phyloP scores from a whole-genome alignment of 2,113 vertebrate genomes.

The Epinephelus cyanopodus region DNA sequence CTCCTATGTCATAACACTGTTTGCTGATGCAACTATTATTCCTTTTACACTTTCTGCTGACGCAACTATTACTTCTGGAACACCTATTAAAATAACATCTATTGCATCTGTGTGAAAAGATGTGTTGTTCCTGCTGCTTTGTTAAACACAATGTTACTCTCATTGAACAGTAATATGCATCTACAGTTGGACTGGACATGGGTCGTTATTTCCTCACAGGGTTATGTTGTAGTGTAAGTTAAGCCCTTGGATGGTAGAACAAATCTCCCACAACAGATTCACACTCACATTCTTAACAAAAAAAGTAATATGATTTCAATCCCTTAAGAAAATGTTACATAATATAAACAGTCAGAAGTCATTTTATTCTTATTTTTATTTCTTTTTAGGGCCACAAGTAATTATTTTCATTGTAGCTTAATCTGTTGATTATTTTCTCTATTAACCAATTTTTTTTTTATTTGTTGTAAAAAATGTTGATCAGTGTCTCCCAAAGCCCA shows the following conservation, averaged over 20 bases:
- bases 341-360: not conserved
- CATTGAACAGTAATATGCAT: not conserved
- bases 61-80: constrained; percentile 84
- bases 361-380: not conserved
- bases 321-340: too few relatives aligned
- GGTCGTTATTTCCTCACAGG: not conserved
- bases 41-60: constrained; percentile 82
- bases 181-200: not conserved
- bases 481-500: too few relatives aligned
- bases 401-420: too few relatives aligned
- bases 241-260: not conserved
- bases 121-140: constrained; percentile 20
- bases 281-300: not conserved
- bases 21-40: constrained; percentile 82
- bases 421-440: too few relatives aligned
- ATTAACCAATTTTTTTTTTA: too few relatives aligned
- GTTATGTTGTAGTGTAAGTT: too few relatives aligned
- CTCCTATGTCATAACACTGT: constrained; percentile 88
- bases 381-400: not conserved
- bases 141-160: not conserved
- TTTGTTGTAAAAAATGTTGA: too few relatives aligned
- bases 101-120: constrained; percentile 60
- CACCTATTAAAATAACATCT: constrained; percentile 88
- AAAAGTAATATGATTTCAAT: too few relatives aligned
- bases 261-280: not conserved